Percentiles rank a stretch among this genome's conserved stretches.
These are phyloP conservation scores for Metacarcinus magister DNA, from an alignment of 2,888 invertebrate genomes.

Conservation along the genomic window DNA sequence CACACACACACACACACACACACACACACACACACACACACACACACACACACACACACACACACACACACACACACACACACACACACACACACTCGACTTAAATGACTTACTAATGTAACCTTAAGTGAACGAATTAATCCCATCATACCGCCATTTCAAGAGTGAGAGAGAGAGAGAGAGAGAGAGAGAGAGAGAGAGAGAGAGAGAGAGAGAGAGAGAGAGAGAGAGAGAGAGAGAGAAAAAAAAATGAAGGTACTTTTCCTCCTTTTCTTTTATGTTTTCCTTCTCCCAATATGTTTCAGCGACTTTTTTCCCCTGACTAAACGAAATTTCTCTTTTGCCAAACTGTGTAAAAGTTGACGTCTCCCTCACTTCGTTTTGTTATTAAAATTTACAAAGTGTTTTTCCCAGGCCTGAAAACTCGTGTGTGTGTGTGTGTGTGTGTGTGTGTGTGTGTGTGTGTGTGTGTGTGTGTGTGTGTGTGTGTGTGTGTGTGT, in stretches of 20 bases:
- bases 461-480: too few species aligned
- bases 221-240: constrained; percentile 26
- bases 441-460: too few species aligned
- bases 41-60: neutral
- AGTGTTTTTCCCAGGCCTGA: too few species aligned
- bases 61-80: constrained; percentile 26
- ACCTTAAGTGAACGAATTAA: neutral
- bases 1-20: too few species aligned
- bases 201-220: constrained; percentile 26
- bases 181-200: neutral
- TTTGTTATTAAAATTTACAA: too few species aligned
- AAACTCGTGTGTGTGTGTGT: too few species aligned
- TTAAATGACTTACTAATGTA: neutral
- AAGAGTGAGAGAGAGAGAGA: neutral
- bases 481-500: too few species aligned
- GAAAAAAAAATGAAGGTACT: neutral
- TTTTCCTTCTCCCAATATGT: neutral
- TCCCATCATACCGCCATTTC: neutral
- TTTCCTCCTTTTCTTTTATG: neutral
- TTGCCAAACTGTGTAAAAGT: neutral
- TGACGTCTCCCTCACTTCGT: too few species aligned
- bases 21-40: too few species aligned
- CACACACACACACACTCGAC: constrained; percentile 13
- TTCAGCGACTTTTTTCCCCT: neutral
- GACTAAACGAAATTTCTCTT: neutral